Conservation (phyloP, 2,888 invertebrate species). For the Dexiosoma caninum region DNA sequence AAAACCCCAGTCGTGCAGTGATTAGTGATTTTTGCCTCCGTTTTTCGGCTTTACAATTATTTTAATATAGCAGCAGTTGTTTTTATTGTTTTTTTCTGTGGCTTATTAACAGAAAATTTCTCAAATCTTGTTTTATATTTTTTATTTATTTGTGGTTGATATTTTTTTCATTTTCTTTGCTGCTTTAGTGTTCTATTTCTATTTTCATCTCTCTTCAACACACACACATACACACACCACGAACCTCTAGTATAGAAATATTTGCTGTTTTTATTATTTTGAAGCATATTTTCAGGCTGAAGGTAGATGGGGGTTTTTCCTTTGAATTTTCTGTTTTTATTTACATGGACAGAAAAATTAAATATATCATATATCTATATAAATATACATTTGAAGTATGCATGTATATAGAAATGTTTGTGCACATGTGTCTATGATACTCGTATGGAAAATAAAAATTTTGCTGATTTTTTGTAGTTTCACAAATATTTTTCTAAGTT, state of each 20-base stretch:
- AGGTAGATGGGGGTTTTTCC: conserved; percentile 13
- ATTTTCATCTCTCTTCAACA: neutral
- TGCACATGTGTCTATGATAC: neutral
- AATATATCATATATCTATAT: neutral
- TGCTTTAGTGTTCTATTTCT: neutral
- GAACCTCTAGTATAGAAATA: neutral
- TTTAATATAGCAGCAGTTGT: neutral
- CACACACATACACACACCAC: neutral
- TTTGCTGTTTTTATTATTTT: neutral
- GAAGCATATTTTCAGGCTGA: conserved; percentile 42
- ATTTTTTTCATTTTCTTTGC: neutral
- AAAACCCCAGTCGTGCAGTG: neutral
- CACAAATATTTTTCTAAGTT: no score
- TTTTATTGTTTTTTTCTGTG: conserved; percentile 31
- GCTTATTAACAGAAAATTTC: conserved; percentile 54
- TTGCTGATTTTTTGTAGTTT: neutral
- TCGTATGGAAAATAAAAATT: neutral
- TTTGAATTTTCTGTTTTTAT: conserved; percentile 18
- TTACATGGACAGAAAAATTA: neutral
- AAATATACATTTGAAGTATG: no score
- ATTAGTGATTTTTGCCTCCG: conserved; percentile 19
- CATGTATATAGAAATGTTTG: no score
- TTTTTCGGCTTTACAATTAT: conserved; percentile 13
- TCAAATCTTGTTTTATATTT: conserved; percentile 40
- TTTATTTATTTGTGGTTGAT: neutral